A percentile compares a stretch with the other conserved stretches of the same genome.
phyloP scores from a whole-genome alignment of 2,113 vertebrate genomes.

The Merops nubicus region DNA sequence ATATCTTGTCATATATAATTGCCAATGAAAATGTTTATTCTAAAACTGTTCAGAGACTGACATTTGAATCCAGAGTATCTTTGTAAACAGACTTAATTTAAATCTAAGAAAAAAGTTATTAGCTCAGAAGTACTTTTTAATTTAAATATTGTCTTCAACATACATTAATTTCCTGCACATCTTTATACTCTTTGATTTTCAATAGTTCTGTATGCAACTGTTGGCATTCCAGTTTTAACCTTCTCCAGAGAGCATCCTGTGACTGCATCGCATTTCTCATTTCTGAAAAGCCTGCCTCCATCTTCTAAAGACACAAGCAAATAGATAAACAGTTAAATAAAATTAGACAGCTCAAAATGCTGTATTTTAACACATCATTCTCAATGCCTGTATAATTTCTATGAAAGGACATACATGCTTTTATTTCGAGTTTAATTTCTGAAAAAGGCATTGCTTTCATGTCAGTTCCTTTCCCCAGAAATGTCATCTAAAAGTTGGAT shows the following conservation, averaged over 20 bases:
- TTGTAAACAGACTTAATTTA: neutral
- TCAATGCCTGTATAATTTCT: neutral
- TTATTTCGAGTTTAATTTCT: neutral
- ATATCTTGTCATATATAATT: neutral
- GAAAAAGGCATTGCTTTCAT: neutral
- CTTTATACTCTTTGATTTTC: constrained; percentile 60
- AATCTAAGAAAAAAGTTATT: neutral
- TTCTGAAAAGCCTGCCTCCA: constrained; percentile 73
- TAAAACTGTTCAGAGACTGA: neutral
- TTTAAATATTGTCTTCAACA: neutral
- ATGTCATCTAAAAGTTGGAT: neutral
- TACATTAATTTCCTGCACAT: constrained; percentile 48
- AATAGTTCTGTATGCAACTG: constrained; percentile 67
- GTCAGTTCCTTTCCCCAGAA: neutral
- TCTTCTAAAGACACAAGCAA: constrained; percentile 67
- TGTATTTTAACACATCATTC: neutral
- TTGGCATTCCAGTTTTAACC: constrained; percentile 71
- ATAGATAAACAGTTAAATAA: constrained; percentile 20
- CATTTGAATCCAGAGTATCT: neutral
- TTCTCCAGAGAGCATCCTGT: constrained; percentile 70
- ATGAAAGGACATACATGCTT: neutral
- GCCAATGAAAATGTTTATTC: neutral
- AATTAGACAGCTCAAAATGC: neutral
- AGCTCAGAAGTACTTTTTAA: neutral
- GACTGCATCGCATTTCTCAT: constrained; percentile 77